Evolutionary conservation across 2,113 vertebrate genomes (phyloP), one percentile per base, ranked within the genome.

Genomic region (Glaucomys volans): DNA sequence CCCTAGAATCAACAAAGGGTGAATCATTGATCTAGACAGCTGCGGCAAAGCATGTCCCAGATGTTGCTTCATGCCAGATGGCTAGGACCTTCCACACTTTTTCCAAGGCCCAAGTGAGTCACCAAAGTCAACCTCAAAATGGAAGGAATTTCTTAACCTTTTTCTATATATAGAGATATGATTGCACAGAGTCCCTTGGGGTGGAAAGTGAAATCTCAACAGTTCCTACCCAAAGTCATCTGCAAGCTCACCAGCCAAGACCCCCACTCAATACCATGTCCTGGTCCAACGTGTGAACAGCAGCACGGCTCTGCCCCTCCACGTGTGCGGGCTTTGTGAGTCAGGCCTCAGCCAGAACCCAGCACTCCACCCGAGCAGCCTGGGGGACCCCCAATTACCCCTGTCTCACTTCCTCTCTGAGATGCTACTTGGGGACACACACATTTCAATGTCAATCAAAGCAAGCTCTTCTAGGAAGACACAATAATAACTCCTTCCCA

Each of bases 11-110:
- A 96, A 90, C 97, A 97, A 97, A 95, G 62, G 37, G 90, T 93
- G 82, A 98, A 96, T 98, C 95, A 95, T 94, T 98, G 92, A 93
- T 97, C 87, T 32, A 96, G 93, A 87, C 97, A 97, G 96, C 96
- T 95, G 96, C 91, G 93, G 47, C 79, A 26, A 75, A 62, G 44
- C 47, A 62, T 72, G 66, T 82, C 74, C 92, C 98, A 98, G 97
- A 90, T 97, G 97, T 95, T 90, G 0, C 79, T 95, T 88, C 84
- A 62, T 4, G 28, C 37, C 42, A 57, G 79, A 75, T 87, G 16
- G 8, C 11, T 11, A 75, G 1, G 3, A 17, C 80, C 83, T 90
- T 82, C 62, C 76, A 52, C 75, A 22, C 54, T 62, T 92, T 95
- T 18, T 74, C 79, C 40, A 64, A 67, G 22, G 92, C 96, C 96